Evolutionary conservation across 2,113 vertebrate species (phyloP).

Genomic region (Harpagus bidentatus): DNA sequence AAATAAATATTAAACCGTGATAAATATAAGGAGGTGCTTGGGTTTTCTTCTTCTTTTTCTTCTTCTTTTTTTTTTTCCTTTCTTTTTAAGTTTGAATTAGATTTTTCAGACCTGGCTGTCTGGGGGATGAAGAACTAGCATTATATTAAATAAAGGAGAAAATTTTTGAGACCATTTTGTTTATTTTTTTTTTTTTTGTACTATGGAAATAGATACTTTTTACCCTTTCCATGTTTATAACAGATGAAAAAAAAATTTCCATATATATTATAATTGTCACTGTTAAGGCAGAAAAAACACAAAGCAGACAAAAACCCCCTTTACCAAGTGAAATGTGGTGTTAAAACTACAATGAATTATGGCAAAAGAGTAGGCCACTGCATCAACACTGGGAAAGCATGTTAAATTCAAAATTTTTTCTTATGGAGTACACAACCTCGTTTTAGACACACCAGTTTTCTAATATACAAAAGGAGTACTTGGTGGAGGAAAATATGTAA

Average conservation of each 20-base stretch:
- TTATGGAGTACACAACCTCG: background rate
- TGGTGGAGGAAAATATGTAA: background rate
- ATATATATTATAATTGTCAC: background rate
- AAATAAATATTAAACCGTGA: background rate
- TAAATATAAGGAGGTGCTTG: background rate
- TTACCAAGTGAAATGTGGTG: background rate
- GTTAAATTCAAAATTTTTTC: background rate
- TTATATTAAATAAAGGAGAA: background rate
- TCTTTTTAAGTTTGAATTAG: background rate
- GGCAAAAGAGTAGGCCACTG: background rate
- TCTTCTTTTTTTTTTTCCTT: too few relatives aligned
- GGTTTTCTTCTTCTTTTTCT: too few relatives aligned
- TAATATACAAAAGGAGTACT: background rate
- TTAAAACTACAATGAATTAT: background rate
- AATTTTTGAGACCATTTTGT: background rate
- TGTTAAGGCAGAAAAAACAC: background rate
- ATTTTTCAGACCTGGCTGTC: background rate
- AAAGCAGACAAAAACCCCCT: background rate
- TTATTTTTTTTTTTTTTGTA: background rate
- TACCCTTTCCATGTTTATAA: background rate
- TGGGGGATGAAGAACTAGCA: background rate
- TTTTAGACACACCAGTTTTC: background rate
- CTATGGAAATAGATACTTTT: background rate
- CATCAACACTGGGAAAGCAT: background rate
- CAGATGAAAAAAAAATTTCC: background rate